Evolutionary conservation across 1,140 invertebrate genomes (phyloP).

Genomic region (Caerostris darwini): DNA sequence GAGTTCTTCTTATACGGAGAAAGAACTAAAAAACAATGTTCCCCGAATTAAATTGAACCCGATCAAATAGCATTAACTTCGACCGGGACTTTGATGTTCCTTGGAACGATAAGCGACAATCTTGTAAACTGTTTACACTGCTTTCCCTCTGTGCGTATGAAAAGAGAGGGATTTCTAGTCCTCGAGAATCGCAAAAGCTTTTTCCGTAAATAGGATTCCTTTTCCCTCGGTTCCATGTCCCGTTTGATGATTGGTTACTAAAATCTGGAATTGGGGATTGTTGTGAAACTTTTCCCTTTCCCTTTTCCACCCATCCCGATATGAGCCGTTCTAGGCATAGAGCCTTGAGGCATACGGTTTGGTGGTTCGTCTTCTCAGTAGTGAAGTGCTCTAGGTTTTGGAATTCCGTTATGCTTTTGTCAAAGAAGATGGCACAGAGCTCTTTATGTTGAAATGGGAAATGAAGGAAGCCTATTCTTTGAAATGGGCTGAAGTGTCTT

Average conservation of each 20-base stretch:
- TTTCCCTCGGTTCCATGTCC: not conserved
- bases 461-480: too few species aligned
- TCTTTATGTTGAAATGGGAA: too few species aligned
- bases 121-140: not conserved
- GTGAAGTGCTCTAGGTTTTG: too few species aligned
- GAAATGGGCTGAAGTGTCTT: too few species aligned
- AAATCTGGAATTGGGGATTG: not conserved
- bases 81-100: not conserved
- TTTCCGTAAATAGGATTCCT: not conserved
- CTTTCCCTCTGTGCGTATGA: not conserved
- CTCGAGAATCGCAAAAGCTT: not conserved
- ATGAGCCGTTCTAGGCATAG: not conserved
- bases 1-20: too few species aligned
- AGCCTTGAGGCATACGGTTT: too few species aligned
- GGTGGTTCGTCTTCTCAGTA: too few species aligned
- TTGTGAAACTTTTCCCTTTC: not conserved
- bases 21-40: too few species aligned
- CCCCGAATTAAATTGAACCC: too few species aligned
- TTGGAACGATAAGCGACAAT: not conserved
- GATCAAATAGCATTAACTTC: constrained; percentile 7
- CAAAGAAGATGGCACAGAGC: not conserved
- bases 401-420: too few species aligned
- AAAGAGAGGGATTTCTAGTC: not conserved
- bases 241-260: not conserved
- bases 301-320: not conserved